A percentile compares a stretch with the other conserved stretches of the same genome.
Evolutionary conservation across 2,113 vertebrate species (phyloP).

Genomic region (Nothocercus julius): DNA sequence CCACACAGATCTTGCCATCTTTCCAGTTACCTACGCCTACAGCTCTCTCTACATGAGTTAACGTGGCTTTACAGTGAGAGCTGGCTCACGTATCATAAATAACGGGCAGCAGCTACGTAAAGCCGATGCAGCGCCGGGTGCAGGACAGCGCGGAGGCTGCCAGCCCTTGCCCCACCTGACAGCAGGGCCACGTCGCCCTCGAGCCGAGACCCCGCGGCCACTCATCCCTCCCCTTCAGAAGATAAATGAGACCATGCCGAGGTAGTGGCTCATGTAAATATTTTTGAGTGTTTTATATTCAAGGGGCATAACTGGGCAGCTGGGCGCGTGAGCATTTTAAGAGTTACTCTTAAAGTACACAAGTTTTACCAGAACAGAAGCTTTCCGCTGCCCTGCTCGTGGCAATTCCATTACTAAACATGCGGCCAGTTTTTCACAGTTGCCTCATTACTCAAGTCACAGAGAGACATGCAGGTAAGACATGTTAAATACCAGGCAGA

Average conservation of each 20-base stretch:
- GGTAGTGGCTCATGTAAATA: background rate
- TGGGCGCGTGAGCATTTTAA: accelerated
- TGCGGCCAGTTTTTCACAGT: background rate
- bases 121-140: background rate
- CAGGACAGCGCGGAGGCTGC: background rate
- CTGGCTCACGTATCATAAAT: background rate
- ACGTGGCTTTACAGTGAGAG: background rate
- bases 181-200: background rate
- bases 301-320: background rate
- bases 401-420: background rate
- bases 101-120: background rate
- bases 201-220: accelerated
- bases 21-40: background rate
- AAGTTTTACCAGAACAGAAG: background rate
- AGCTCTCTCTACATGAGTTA: background rate
- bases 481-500: background rate
- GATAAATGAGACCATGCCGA: background rate
- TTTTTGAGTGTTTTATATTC: background rate
- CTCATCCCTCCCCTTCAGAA: background rate
- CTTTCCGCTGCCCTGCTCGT: background rate
- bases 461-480: accelerated
- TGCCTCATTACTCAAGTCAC: background rate
- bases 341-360: background rate
- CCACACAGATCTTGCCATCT: background rate
- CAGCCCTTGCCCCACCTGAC: background rate